Evolutionary conservation across 1,140 invertebrate genomes (phyloP).

Genomic region (Drosophila ohnishii): DNA sequence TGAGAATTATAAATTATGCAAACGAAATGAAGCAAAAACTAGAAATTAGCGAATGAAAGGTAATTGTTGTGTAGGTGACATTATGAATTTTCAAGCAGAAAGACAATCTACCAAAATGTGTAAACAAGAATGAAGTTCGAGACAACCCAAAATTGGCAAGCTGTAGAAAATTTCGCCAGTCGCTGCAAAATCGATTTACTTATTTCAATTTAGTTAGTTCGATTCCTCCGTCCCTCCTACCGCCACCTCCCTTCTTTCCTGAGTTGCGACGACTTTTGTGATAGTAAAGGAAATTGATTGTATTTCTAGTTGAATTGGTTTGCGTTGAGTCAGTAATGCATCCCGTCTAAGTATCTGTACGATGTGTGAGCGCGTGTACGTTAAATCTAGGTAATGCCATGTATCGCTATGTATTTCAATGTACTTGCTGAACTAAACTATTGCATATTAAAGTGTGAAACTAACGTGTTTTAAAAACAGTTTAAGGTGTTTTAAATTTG

Average conservation of each 20-base stretch:
- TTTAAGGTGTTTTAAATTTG: neutral
- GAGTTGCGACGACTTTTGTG: constrained; percentile 73
- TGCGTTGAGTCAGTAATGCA: constrained; percentile 43
- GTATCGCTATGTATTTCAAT: constrained; percentile 69
- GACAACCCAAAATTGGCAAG: constrained; percentile 40
- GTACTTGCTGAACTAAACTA: constrained; percentile 72
- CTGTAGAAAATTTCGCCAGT: constrained; percentile 32
- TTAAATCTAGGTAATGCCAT: constrained; percentile 35
- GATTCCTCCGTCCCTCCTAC: constrained; percentile 14
- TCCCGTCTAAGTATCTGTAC: constrained; percentile 29
- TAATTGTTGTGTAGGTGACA: constrained; percentile 46
- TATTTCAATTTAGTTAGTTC: constrained; percentile 44
- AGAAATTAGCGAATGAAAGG: constrained; percentile 7
- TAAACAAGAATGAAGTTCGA: constrained; percentile 31
- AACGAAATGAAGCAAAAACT: constrained; percentile 29
- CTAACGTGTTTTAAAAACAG: constrained; percentile 44
- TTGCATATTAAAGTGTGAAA: constrained; percentile 67
- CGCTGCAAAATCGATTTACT: constrained; percentile 40
- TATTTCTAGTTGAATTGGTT: constrained; percentile 67
- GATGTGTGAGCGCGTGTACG: constrained; percentile 22
- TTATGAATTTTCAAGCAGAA: constrained; percentile 61
- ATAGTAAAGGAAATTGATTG: constrained; percentile 69
- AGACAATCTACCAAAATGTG: constrained; percentile 64
- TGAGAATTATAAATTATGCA: constrained; percentile 40
- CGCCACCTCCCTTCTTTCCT: constrained; percentile 28